Percentiles rank a stretch among this genome's conserved stretches.
Evolutionary conservation across 2,113 vertebrate genomes (phyloP).

Genomic region (Propithecus coquereli): DNA sequence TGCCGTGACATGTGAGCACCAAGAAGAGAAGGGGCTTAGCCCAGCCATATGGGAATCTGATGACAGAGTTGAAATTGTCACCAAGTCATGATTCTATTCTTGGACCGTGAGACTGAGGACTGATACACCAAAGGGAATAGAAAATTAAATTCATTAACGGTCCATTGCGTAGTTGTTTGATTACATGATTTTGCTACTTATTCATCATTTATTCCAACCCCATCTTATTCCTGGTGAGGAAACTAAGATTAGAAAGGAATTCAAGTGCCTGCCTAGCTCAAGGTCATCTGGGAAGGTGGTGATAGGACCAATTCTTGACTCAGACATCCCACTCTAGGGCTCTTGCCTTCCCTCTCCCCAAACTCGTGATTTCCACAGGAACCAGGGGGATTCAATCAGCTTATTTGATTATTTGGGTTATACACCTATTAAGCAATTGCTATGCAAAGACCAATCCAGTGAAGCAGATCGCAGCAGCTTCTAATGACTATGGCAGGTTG

Average conservation of each 20-base stretch:
- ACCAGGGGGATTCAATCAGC: not conserved
- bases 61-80: not conserved
- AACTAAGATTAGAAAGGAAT: not conserved
- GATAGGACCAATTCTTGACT: not conserved
- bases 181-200: conserved; percentile 34
- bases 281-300: not conserved
- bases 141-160: not conserved
- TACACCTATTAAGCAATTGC: not conserved
- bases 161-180: conserved; percentile 28
- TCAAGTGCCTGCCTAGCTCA: not conserved
- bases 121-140: not conserved
- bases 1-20: accelerated
- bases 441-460: not conserved
- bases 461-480: not conserved
- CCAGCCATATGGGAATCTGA: not conserved
- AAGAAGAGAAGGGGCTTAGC: not conserved
- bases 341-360: not conserved
- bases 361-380: not conserved
- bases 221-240: not conserved
- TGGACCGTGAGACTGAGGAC: not conserved
- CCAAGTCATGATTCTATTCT: not conserved
- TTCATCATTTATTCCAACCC: not conserved
- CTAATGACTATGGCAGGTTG: not conserved
- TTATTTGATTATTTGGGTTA: not conserved
- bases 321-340: not conserved